These are phyloP conservation scores for Trematocara macrostoma DNA, from an alignment of 2,113 vertebrate genomes.

Conservation along the genomic window DNA sequence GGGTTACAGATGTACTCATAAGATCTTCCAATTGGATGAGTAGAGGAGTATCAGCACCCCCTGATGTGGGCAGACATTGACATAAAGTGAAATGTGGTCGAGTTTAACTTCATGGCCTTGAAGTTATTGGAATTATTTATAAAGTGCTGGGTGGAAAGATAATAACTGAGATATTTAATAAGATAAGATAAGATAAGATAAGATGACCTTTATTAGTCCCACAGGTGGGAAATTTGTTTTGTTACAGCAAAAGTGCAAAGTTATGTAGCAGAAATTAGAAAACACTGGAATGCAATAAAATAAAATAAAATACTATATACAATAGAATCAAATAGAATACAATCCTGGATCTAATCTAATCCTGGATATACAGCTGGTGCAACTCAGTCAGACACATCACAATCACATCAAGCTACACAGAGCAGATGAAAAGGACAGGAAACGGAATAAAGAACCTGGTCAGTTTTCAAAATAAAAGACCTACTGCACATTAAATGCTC, in stretches of 20 bases:
- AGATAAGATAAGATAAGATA: no score
- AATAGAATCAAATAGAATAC: no score
- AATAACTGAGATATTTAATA: neutral
- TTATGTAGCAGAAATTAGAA: no score
- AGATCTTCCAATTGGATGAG: neutral
- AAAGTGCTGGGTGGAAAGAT: neutral
- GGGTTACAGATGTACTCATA: neutral
- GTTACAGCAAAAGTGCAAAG: no score
- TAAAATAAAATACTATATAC: no score
- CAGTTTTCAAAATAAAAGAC: neutral
- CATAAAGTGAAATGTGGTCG: neutral
- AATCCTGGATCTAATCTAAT: no score
- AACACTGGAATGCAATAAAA: no score
- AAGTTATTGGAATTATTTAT: neutral
- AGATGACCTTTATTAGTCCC: no score
- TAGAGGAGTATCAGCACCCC: neutral
- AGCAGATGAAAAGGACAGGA: neutral
- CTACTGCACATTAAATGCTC: neutral
- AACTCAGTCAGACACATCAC: neutral
- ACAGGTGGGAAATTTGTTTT: no score
- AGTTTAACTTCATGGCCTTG: neutral
- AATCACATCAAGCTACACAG: neutral
- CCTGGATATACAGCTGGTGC: neutral
- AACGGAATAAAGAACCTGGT: neutral
- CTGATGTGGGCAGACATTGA: rapidly evolving